phyloP scores from a whole-genome alignment of 1,140 invertebrate species.

The Leptopilina boulardi region DNA sequence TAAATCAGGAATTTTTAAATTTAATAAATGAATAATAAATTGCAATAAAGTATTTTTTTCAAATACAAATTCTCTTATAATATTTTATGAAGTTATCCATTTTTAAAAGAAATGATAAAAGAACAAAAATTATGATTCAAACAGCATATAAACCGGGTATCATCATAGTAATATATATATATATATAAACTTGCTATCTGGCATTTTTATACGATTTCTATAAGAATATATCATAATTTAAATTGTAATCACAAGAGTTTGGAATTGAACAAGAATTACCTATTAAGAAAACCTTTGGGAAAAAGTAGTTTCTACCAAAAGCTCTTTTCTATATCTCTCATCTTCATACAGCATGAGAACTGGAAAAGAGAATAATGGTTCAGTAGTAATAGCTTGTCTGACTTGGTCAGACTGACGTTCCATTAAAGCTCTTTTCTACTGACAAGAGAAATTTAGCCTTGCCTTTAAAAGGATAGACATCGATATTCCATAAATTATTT shows the following conservation, averaged over 20 bases:
- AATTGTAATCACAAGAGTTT: conserved; percentile 6
- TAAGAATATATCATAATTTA: conserved; percentile 19
- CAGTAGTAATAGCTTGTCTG: conserved; percentile 31
- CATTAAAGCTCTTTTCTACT: conserved; percentile 21
- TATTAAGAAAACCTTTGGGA: conserved; percentile 4
- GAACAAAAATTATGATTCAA: too few species aligned
- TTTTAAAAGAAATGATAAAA: too few species aligned
- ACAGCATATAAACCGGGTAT: not conserved
- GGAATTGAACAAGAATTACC: conserved; percentile 3
- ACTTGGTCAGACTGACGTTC: conserved; percentile 25
- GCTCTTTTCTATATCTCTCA: conserved; percentile 17
- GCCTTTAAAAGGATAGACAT: not conserved
- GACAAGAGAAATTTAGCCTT: conserved; percentile 24
- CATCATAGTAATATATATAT: too few species aligned
- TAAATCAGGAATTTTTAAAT: too few species aligned
- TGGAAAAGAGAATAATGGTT: conserved; percentile 30
- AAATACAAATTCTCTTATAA: too few species aligned
- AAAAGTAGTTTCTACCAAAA: conserved; percentile 24
- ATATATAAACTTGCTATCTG: not conserved
- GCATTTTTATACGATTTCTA: not conserved
- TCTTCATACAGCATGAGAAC: conserved; percentile 23
- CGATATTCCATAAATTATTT: conserved; percentile 12
- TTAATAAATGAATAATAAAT: too few species aligned
- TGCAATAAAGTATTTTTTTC: too few species aligned
- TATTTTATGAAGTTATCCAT: too few species aligned